phyloP scores from a whole-genome alignment of 2,113 vertebrate genomes.

The Ceyx cyanopectus region DNA sequence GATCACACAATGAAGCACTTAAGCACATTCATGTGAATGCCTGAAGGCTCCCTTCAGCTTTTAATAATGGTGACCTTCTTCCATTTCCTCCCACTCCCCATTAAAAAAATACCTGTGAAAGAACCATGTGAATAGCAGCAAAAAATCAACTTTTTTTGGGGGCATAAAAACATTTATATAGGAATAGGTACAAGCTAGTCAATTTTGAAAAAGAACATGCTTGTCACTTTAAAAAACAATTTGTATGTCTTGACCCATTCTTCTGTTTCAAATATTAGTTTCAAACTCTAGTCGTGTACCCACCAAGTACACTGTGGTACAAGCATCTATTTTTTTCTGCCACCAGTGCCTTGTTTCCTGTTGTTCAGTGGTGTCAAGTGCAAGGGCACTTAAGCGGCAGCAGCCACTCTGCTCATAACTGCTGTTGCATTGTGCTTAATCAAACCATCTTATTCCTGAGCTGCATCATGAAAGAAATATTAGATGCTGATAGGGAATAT shows the following conservation, averaged over 20 bases:
- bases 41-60: neutral
- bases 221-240: neutral
- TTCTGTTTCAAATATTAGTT: neutral
- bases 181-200: accelerated
- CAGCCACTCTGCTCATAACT: neutral
- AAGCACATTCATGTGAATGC: neutral
- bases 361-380: neutral
- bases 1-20: neutral
- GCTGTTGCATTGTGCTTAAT: neutral
- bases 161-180: neutral
- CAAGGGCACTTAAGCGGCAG: neutral
- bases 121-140: neutral
- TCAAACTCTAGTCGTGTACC: neutral
- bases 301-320: neutral
- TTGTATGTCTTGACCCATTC: accelerated
- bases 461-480: neutral
- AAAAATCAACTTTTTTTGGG: neutral
- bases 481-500: no score
- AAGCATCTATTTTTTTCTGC: neutral
- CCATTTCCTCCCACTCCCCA: neutral
- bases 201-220: neutral
- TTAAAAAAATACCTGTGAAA: neutral
- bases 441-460: accelerated
- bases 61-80: neutral
- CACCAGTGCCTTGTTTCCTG: neutral